A percentile compares a stretch with the other conserved stretches of the same genome.
phyloP scores from a whole-genome alignment of 2,113 vertebrate species.

The Choloepus hoffmanni region DNA sequence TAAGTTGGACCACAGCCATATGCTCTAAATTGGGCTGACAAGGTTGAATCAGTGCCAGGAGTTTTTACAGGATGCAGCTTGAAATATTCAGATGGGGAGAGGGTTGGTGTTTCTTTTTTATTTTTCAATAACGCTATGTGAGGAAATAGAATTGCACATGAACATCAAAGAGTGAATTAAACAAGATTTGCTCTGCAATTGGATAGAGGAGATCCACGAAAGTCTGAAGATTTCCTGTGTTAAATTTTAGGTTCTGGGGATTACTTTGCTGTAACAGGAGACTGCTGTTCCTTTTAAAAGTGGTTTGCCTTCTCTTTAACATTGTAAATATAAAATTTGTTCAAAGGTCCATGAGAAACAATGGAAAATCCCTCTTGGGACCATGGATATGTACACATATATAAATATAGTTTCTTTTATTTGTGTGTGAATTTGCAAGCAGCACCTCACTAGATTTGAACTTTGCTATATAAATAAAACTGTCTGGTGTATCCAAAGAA shows the following conservation, averaged over 20 bases:
- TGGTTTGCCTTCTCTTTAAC: not conserved
- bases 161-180: slow-evolving; percentile 63
- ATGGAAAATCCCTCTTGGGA: slow-evolving; percentile 39
- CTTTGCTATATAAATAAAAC: slow-evolving; percentile 86
- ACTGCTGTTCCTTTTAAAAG: slow-evolving; percentile 44
- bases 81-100: slow-evolving; percentile 65
- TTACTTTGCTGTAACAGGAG: not conserved
- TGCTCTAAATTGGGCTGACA: slow-evolving; percentile 70
- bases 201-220: not conserved
- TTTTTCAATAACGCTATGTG: slow-evolving; percentile 55
- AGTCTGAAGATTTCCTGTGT: not conserved
- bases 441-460: slow-evolving; percentile 84
- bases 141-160: slow-evolving; percentile 21
- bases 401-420: slow-evolving; percentile 64
- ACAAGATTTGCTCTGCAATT: not conserved
- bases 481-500: slow-evolving; percentile 86
- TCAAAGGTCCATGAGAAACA: slow-evolving; percentile 40
- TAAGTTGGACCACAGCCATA: slow-evolving; percentile 71
- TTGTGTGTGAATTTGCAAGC: slow-evolving; percentile 77
- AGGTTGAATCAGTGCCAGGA: slow-evolving; percentile 66
- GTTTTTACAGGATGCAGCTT: slow-evolving; percentile 77
- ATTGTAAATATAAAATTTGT: slow-evolving; percentile 5
- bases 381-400: not conserved
- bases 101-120: slow-evolving; percentile 20
- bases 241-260: not conserved